A percentile compares a stretch with the other conserved stretches of the same genome.
Conservation (phyloP, 2,888 invertebrate species). For the Anagyrus pseudococci region DNA sequence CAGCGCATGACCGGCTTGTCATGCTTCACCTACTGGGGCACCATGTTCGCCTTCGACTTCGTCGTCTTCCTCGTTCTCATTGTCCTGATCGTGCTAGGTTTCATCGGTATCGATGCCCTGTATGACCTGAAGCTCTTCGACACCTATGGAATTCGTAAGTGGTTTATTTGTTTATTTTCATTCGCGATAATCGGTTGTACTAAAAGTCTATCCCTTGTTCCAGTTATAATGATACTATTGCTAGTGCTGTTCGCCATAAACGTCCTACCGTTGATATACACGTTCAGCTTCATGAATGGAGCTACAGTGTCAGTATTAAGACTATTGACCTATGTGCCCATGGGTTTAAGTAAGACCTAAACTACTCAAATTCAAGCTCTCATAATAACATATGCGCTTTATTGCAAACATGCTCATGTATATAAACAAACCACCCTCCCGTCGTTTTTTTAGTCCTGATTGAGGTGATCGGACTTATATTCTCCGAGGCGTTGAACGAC, state of each 20-base stretch:
- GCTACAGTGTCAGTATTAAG: slow-evolving; percentile 47
- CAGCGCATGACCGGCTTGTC: slow-evolving; percentile 74
- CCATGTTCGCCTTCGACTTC: slow-evolving; percentile 68
- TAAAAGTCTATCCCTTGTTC: slow-evolving; percentile 36
- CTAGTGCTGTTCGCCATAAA: slow-evolving; percentile 76
- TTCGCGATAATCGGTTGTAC: not conserved
- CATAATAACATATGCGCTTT: no score
- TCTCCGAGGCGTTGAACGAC: not conserved
- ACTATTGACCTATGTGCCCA: slow-evolving; percentile 48
- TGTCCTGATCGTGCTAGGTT: slow-evolving; percentile 41
- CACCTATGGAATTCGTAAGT: slow-evolving; percentile 12
- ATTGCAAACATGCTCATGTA: no score
- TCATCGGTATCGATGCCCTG: slow-evolving; percentile 46
- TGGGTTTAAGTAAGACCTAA: slow-evolving; percentile 49
- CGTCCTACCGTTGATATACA: slow-evolving; percentile 59
- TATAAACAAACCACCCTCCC: not conserved
- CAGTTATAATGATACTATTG: slow-evolving; percentile 68
- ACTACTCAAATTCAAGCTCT: no score
- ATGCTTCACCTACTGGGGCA: slow-evolving; percentile 69
- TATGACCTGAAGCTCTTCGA: slow-evolving; percentile 47
- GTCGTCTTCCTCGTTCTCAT: not conserved
- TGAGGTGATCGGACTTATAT: slow-evolving; percentile 32
- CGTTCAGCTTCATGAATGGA: slow-evolving; percentile 53
- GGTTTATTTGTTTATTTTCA: not conserved
- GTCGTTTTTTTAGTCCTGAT: slow-evolving; percentile 28